phyloP scores from a whole-genome alignment of 2,113 vertebrate genomes.

The Cephalopholis sonnerati region DNA sequence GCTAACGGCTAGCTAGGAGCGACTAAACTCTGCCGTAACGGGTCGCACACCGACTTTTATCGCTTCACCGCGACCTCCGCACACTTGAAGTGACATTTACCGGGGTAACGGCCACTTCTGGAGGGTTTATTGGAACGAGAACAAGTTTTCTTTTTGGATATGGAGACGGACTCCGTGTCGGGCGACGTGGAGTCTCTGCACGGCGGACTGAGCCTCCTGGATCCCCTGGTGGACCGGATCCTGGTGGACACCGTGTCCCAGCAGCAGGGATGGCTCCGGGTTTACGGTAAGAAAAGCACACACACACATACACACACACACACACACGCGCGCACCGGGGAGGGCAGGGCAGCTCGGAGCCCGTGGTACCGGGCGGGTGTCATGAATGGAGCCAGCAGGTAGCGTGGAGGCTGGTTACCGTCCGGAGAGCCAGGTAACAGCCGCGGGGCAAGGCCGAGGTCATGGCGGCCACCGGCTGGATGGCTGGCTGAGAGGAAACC shows the following conservation, averaged over 20 bases:
- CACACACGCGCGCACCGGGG: too few relatives aligned
- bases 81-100: not conserved
- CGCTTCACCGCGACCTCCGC: not conserved
- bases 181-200: slow-evolving; percentile 87
- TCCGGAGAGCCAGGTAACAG: too few relatives aligned
- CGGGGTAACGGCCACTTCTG: not conserved
- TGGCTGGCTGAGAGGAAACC: too few relatives aligned
- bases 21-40: slow-evolving; percentile 9
- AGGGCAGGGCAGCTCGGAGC: too few relatives aligned
- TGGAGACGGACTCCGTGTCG: slow-evolving; percentile 85
- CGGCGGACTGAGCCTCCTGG: slow-evolving; percentile 82
- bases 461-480: too few relatives aligned
- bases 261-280: slow-evolving; percentile 93
- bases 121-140: accelerated
- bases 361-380: too few relatives aligned
- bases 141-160: slow-evolving; percentile 32
- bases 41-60: slow-evolving; percentile 2
- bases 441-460: too few relatives aligned
- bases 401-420: too few relatives aligned
- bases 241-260: slow-evolving; percentile 92
- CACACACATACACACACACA: not conserved
- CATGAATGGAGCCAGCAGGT: too few relatives aligned
- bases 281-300: slow-evolving; percentile 88
- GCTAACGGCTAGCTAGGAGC: slow-evolving; percentile 66
- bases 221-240: slow-evolving; percentile 86